Conservation (phyloP, 2,797 vertebrate species). For the Xiphorhynchus erythropygius region DNA sequence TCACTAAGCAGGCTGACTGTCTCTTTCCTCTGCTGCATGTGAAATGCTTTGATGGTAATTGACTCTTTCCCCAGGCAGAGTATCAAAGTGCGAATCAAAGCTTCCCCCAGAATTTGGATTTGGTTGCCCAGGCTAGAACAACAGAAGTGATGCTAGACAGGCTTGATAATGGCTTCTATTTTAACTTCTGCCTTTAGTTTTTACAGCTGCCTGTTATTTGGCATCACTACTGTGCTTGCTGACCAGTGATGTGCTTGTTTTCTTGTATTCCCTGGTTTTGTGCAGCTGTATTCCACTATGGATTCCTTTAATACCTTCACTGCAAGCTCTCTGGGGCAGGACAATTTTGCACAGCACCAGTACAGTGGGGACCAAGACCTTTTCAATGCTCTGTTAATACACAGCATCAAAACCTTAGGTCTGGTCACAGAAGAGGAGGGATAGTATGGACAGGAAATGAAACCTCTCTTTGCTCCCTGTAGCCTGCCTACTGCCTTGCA, state of each 20-base stretch:
- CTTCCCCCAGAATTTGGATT: slow-evolving; percentile 8
- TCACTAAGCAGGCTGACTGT: slow-evolving; percentile 17
- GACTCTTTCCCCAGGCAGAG: slow-evolving; percentile 44
- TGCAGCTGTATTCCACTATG: neutral
- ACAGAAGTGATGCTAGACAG: neutral
- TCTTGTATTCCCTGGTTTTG: neutral
- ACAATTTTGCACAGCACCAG: neutral
- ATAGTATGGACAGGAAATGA: neutral
- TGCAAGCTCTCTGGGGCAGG: neutral
- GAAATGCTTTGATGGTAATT: slow-evolving; percentile 36
- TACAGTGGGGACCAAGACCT: neutral
- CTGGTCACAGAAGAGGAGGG: neutral
- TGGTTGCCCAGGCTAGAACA: slow-evolving; percentile 27
- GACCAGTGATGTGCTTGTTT: neutral
- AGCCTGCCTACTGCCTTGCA: neutral
- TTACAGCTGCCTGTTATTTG: slow-evolving; percentile 29
- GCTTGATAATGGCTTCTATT: slow-evolving; percentile 27
- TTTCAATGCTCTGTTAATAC: neutral
- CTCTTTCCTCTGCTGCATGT: neutral
- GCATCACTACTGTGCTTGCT: neutral
- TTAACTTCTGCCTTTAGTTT: slow-evolving; percentile 46
- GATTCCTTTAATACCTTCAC: neutral
- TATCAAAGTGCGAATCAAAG: slow-evolving; percentile 1
- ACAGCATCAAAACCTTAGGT: neutral
- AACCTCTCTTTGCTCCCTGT: neutral